Evolutionary conservation across 64 coral and sea anemone species (phyloP).

Genomic region (Dendrophyllia cribrosa): DNA sequence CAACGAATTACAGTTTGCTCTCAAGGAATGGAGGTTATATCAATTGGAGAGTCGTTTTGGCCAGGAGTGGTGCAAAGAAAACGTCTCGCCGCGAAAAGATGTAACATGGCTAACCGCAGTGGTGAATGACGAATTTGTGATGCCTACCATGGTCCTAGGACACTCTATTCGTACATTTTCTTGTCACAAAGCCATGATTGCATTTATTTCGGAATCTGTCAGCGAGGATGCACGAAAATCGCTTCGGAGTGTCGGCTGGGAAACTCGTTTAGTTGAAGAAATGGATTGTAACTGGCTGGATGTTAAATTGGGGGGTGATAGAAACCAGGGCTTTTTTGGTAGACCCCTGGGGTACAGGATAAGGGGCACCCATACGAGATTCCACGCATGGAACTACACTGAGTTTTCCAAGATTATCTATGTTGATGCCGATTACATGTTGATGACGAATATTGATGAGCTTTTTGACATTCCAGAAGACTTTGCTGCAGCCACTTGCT

Average conservation of each 20-base stretch:
- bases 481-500: slow-evolving; percentile 81
- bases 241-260: slow-evolving; percentile 71
- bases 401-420: slow-evolving; percentile 88
- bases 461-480: slow-evolving; percentile 79
- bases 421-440: slow-evolving; percentile 85
- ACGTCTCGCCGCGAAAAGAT: slow-evolving; percentile 37
- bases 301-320: background rate
- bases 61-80: slow-evolving; percentile 79
- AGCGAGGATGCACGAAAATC: slow-evolving; percentile 53
- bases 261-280: slow-evolving; percentile 42
- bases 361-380: slow-evolving; percentile 82
- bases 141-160: slow-evolving; percentile 77
- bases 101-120: slow-evolving; percentile 80
- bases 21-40: slow-evolving; percentile 81
- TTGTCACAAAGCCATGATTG: slow-evolving; percentile 85
- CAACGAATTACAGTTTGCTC: slow-evolving; percentile 68
- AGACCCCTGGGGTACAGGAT: slow-evolving; percentile 45
- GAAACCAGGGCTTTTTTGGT: slow-evolving; percentile 2
- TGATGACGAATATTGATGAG: slow-evolving; percentile 79
- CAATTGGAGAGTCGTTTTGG: slow-evolving; percentile 72
- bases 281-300: slow-evolving; percentile 95
- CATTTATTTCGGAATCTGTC: slow-evolving; percentile 70
- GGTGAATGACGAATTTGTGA: slow-evolving; percentile 85
- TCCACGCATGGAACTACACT: slow-evolving; percentile 87
- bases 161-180: slow-evolving; percentile 82